Conservation (phyloP, 1,140 invertebrate genomes). For the Drosophila azteca region DNA sequence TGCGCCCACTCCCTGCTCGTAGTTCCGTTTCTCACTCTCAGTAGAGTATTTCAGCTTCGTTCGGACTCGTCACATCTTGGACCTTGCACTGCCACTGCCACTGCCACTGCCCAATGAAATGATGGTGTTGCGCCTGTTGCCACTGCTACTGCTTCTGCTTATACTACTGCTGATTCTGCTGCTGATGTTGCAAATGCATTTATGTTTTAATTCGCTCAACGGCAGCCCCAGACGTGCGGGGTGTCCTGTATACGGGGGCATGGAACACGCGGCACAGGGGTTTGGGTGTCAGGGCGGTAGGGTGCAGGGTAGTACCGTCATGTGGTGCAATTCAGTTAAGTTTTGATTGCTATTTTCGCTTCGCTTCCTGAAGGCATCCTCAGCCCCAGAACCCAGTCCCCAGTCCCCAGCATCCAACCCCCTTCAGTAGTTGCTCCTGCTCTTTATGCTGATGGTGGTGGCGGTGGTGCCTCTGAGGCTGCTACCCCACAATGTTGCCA, state of each 20-base stretch:
- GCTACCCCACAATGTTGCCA: conserved; percentile 67
- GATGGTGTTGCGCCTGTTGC: no score
- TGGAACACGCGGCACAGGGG: background rate
- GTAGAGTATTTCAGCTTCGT: no score
- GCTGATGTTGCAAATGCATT: conserved; percentile 66
- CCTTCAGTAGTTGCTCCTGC: background rate
- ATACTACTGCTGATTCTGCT: conserved; percentile 11
- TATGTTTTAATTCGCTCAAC: conserved; percentile 76
- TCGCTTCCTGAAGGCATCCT: conserved; percentile 61
- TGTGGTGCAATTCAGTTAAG: conserved; percentile 80
- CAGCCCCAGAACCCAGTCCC: no score
- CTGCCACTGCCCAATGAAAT: no score
- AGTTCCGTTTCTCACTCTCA: no score
- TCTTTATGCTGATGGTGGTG: background rate
- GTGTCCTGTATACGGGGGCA: background rate
- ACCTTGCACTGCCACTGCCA: no score
- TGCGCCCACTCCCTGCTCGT: no score
- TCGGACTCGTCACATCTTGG: no score
- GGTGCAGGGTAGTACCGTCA: conserved; percentile 25
- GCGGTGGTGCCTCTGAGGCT: background rate
- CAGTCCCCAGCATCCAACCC: no score
- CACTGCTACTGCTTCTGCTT: background rate
- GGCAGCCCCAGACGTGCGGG: conserved; percentile 39
- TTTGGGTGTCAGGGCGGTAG: background rate
- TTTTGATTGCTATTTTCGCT: conserved; percentile 82